Evolutionary conservation across 2,888 invertebrate genomes (phyloP).

Genomic region (Cantharis lateralis): DNA sequence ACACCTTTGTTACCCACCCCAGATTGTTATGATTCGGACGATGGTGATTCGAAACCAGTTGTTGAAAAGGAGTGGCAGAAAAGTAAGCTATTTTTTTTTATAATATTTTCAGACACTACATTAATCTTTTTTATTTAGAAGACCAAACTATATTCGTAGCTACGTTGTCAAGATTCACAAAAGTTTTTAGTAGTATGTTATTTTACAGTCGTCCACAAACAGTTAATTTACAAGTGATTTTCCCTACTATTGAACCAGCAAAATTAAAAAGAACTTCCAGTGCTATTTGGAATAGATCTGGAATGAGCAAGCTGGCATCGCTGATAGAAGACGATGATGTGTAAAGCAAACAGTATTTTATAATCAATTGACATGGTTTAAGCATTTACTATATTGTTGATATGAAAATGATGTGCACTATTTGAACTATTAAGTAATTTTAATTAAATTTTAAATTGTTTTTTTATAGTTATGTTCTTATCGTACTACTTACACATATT

Average conservation of each 20-base stretch:
- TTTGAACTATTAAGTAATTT: too few relatives aligned
- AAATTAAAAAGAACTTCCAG: constrained; percentile 73
- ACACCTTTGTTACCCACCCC: constrained; percentile 59
- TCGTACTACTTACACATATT: too few relatives aligned
- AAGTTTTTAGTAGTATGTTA: constrained; percentile 57
- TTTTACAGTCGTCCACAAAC: constrained; percentile 67
- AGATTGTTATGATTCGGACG: constrained; percentile 64
- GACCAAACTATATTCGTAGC: constrained; percentile 36
- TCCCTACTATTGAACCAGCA: constrained; percentile 68
- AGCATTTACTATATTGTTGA: neutral
- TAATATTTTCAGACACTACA: neutral
- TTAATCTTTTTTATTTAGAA: constrained; percentile 45
- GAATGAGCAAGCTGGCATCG: constrained; percentile 63
- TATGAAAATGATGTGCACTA: too few relatives aligned
- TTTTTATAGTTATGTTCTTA: too few relatives aligned
- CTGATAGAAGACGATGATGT: constrained; percentile 15
- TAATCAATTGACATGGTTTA: neutral
- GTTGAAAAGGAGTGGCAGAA: constrained; percentile 55
- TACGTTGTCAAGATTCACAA: constrained; percentile 23
- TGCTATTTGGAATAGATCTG: constrained; percentile 76
- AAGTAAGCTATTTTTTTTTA: constrained; percentile 46
- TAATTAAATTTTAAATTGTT: too few relatives aligned
- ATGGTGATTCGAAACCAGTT: constrained; percentile 46
- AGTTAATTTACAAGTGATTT: constrained; percentile 70
- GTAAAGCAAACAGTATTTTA: neutral